A percentile compares a stretch with the other conserved stretches of the same genome.
phyloP scores from a whole-genome alignment of 2,888 invertebrate genomes.

The Phoenoteleia sp. region DNA sequence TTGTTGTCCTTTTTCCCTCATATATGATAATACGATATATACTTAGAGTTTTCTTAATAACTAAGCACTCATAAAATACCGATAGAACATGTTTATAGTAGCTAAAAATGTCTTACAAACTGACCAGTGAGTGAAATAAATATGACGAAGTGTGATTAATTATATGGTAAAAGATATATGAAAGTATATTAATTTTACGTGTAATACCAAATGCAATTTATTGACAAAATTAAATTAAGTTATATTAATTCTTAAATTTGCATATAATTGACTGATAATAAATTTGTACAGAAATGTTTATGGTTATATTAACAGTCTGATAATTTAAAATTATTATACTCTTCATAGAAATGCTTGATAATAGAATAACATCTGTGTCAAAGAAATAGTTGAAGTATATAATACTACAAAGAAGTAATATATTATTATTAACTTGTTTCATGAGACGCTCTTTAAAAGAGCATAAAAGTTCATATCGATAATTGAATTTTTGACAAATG shows the following conservation, averaged over 20 bases:
- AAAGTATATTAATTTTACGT: background rate
- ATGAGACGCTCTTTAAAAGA: slow-evolving; percentile 7
- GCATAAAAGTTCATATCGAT: slow-evolving; percentile 24
- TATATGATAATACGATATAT: slow-evolving; percentile 42
- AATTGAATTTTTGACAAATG: slow-evolving; percentile 64
- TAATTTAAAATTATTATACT: no score
- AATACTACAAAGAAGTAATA: slow-evolving; percentile 15
- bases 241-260: no score
- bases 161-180: background rate
- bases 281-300: no score
- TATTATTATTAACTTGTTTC: slow-evolving; percentile 41
- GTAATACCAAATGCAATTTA: background rate
- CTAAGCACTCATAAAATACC: slow-evolving; percentile 25
- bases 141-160: slow-evolving; percentile 21
- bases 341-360: background rate
- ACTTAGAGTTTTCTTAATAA: slow-evolving; percentile 37
- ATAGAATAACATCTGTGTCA: background rate
- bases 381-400: background rate
- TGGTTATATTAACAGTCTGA: no score
- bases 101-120: slow-evolving; percentile 25
- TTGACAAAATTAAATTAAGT: background rate
- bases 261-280: no score
- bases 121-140: slow-evolving; percentile 19
- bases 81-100: slow-evolving; percentile 15
- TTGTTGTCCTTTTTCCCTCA: slow-evolving; percentile 39